Conservation (phyloP, 2,113 vertebrate species). For the Neoarius graeffei region DNA sequence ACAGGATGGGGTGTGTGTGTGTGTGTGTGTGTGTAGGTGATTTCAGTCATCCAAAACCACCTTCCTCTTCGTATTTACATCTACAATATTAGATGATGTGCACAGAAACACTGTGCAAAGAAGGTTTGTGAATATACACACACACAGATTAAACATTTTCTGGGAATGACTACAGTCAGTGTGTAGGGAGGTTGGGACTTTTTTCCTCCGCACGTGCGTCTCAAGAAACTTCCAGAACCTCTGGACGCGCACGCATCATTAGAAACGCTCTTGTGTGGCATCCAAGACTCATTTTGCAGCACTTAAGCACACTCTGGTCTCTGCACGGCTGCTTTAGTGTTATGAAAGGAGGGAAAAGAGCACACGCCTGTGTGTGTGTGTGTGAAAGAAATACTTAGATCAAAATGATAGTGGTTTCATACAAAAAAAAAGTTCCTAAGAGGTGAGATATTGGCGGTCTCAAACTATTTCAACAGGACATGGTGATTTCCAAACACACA, state of each 20-base stretch:
- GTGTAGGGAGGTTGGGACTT: no score
- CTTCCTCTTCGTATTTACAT: neutral
- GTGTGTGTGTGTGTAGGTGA: neutral
- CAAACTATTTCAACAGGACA: neutral
- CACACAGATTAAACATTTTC: neutral
- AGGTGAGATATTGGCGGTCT: neutral
- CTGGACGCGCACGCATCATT: slow-evolving; percentile 11
- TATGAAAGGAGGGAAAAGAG: slow-evolving; percentile 1
- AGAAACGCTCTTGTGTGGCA: slow-evolving; percentile 3
- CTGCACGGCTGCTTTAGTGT: slow-evolving; percentile 19
- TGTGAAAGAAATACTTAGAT: neutral
- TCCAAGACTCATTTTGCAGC: slow-evolving; percentile 21
- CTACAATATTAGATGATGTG: neutral
- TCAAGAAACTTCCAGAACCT: neutral
- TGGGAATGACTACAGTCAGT: neutral
- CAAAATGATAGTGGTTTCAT: neutral
- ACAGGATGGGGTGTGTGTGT: neutral
- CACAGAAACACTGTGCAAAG: neutral
- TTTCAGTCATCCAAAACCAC: slow-evolving; percentile 4
- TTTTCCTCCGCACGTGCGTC: neutral
- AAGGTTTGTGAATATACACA: neutral
- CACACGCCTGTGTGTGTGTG: neutral
- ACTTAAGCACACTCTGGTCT: slow-evolving; percentile 8
- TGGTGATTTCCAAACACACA: neutral
- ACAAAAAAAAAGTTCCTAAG: neutral